Evolutionary conservation across 2,888 invertebrate species (phyloP), one percentile per base, ranked within the genome.

Genomic region (Apamea anceps): DNA sequence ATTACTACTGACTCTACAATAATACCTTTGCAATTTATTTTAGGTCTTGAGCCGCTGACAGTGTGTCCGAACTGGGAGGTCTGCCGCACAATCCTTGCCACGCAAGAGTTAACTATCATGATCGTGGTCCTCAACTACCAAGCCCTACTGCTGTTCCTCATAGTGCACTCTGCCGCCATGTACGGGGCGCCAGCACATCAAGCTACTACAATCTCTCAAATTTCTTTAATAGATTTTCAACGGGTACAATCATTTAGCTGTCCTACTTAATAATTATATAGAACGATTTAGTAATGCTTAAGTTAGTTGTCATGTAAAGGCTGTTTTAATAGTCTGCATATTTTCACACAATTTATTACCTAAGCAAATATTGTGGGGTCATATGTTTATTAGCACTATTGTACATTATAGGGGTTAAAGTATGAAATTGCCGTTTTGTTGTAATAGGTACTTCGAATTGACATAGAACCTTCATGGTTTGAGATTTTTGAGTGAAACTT

Each of bases 111-210:
- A 0, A 86, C 87, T 2, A 94, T 95, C 67, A 91, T 92, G 82
- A 80, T 73, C 0, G 92, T 93, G 7, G 93, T 91, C 0, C 89
- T 96, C 0, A 94, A 94, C 84, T 96, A 94, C 76, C 96, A 96
- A 88, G 92, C 92, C 1, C 86, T 95, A 3, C 87, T 96, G 1
- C 74, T 96, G 2, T 91, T 96, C 28, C 87, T 96, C 6, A 94
- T 96, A 79, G 93, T 93, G 0, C 95, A 96, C 79, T 96, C 96
- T 4, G 87, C 95, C 4, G 87, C 89, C 1, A 94, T 96, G 93
- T 42, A 42, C 42, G n/a, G n/a, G n/a, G n/a, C n/a, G n/a, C n/a
- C n/a, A n/a, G n/a, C n/a, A n/a, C n/a, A n/a, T n/a, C n/a, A n/a
- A n/a, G n/a, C n/a, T n/a, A n/a, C n/a, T n/a, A n/a, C n/a, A n/a